Conservation (phyloP, 2,113 vertebrate species). For the Phasianus colchicus region DNA sequence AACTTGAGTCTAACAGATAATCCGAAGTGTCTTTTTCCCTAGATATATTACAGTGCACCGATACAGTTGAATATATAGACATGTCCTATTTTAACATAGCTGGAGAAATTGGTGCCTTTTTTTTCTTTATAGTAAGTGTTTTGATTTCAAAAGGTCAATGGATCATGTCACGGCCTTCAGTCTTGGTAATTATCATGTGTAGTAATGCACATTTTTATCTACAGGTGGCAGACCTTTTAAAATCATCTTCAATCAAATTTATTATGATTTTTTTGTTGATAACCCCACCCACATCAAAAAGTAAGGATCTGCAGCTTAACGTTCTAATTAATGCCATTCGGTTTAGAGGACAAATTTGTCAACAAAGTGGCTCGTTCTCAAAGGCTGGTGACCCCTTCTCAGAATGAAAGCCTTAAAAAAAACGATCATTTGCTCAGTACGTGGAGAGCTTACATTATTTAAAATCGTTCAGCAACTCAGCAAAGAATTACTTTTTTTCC, state of each 20-base stretch:
- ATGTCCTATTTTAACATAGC: not conserved
- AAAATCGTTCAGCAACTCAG: constrained; percentile 53
- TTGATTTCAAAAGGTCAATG: constrained; percentile 70
- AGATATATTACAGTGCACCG: not conserved
- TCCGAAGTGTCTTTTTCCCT: not conserved
- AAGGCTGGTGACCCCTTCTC: constrained; percentile 67
- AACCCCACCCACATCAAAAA: constrained; percentile 63
- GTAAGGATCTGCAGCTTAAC: constrained; percentile 39
- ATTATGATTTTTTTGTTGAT: constrained; percentile 50
- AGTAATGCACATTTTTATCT: constrained; percentile 74
- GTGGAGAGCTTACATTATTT: constrained; percentile 67
- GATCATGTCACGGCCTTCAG: constrained; percentile 52
- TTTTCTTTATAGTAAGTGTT: constrained; percentile 36
- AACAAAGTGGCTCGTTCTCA: constrained; percentile 70
- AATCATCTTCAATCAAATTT: constrained; percentile 74
- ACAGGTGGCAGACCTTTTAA: constrained; percentile 77
- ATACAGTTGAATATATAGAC: not conserved
- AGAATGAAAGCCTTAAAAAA: constrained; percentile 64
- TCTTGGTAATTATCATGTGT: constrained; percentile 67
- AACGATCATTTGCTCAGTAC: not conserved
- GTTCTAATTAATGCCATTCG: constrained; percentile 70
- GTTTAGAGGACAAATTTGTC: constrained; percentile 72
- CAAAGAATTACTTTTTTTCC: constrained; percentile 42
- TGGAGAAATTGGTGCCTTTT: not conserved
- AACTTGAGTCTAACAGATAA: constrained; percentile 1